Evolutionary conservation across 2,888 invertebrate genomes (phyloP).

Genomic region (Graphium colonna): DNA sequence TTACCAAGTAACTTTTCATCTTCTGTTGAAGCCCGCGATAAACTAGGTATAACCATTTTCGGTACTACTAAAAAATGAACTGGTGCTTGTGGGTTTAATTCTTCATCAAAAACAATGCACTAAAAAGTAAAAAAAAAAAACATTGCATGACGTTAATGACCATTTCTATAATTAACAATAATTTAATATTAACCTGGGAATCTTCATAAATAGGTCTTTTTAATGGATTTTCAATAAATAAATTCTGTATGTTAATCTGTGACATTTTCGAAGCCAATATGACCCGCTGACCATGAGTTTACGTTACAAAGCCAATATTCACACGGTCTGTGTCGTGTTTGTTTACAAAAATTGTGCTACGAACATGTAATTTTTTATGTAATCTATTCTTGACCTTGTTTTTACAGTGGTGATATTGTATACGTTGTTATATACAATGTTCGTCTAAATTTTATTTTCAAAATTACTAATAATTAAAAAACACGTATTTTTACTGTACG

Average conservation of each 20-base stretch:
- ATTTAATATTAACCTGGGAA: slow-evolving; percentile 16
- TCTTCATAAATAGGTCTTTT: slow-evolving; percentile 26
- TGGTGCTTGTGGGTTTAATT: slow-evolving; percentile 92
- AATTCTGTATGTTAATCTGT: slow-evolving; percentile 1
- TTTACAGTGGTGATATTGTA: too few species aligned
- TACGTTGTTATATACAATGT: too few species aligned
- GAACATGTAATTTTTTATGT: too few species aligned
- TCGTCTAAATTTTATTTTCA: too few species aligned
- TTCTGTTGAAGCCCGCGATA: slow-evolving; percentile 84
- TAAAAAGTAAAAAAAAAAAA: slow-evolving; percentile 51
- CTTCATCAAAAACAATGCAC: slow-evolving; percentile 94
- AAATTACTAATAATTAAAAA: too few species aligned
- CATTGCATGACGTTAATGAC: too few species aligned
- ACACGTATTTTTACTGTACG: too few species aligned
- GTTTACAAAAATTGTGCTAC: too few species aligned
- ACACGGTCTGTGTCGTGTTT: too few species aligned
- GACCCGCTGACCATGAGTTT: too few species aligned
- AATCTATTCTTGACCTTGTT: too few species aligned
- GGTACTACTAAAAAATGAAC: slow-evolving; percentile 96
- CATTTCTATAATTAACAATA: background rate
- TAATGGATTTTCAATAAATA: slow-evolving; percentile 14
- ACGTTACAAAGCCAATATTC: too few species aligned
- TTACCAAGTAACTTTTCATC: slow-evolving; percentile 83
- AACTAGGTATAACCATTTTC: slow-evolving; percentile 86
- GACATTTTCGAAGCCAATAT: background rate